phyloP scores from a whole-genome alignment of 2,797 vertebrate genomes.

The Bradypodion ventrale region DNA sequence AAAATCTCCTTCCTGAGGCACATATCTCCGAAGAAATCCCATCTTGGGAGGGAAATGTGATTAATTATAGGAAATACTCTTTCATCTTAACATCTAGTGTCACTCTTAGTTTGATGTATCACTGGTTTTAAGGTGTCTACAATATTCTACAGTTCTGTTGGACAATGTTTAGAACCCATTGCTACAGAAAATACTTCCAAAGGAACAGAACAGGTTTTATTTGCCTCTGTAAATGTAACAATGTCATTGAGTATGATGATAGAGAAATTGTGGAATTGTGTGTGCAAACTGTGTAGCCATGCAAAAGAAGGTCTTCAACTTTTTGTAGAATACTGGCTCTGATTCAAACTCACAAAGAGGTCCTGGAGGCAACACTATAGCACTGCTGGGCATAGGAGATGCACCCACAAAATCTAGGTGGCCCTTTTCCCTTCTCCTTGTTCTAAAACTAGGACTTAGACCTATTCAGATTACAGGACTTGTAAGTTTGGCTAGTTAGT shows the following conservation, averaged over 20 bases:
- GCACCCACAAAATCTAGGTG: background rate
- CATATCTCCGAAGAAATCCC: too few relatives aligned
- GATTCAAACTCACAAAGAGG: background rate
- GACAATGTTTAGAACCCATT: background rate
- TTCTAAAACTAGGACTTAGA: background rate
- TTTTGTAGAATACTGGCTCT: background rate
- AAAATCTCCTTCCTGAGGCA: too few relatives aligned
- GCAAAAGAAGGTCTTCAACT: too few relatives aligned
- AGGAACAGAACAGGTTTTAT: too few relatives aligned
- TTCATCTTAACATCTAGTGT: too few relatives aligned
- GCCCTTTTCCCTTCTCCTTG: background rate
- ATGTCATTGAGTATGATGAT: too few relatives aligned
- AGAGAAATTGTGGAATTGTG: background rate
- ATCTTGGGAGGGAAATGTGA: too few relatives aligned
- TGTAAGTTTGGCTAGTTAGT: background rate
- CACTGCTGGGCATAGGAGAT: background rate
- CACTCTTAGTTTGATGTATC: background rate
- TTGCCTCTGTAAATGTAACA: too few relatives aligned
- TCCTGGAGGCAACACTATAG: too few relatives aligned
- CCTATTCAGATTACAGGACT: constrained; percentile 2
- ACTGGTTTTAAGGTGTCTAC: background rate
- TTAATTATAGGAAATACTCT: too few relatives aligned
- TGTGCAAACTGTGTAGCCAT: background rate
- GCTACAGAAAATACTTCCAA: background rate
- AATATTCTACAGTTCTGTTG: background rate